These are phyloP conservation scores for Hydrochoerus hydrochaeris DNA, from an alignment of 2,113 vertebrate genomes.

Conservation along the genomic window DNA sequence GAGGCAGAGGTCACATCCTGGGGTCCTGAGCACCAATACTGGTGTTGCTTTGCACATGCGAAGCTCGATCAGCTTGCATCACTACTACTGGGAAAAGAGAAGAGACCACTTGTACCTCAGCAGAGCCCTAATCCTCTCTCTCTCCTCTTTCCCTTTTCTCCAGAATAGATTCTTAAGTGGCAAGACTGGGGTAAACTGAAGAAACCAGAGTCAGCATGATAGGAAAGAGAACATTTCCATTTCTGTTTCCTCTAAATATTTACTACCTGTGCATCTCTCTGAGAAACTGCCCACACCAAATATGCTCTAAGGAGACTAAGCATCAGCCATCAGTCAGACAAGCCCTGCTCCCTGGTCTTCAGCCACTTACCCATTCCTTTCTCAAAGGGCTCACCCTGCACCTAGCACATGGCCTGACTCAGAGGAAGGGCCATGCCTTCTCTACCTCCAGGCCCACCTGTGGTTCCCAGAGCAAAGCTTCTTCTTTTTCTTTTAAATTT, in stretches of 20 bases:
- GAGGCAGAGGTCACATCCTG: not conserved
- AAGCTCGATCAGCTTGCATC: not conserved
- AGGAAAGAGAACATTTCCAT: not conserved
- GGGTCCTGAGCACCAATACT: not conserved
- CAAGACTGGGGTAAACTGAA: not conserved
- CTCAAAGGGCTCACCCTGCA: rapidly evolving
- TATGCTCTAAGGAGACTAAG: not conserved
- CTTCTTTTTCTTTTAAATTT: too few relatives aligned
- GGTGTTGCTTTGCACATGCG: not conserved
- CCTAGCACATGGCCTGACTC: not conserved
- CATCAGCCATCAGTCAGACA: not conserved
- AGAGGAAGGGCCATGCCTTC: not conserved
- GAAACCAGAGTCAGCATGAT: rapidly evolving
- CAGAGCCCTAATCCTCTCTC: not conserved
- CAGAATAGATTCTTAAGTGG: not conserved
- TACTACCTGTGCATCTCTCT: not conserved
- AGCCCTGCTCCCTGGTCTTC: not conserved
- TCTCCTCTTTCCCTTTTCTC: not conserved
- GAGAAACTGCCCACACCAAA: not conserved
- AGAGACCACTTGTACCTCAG: not conserved
- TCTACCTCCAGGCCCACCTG: not conserved
- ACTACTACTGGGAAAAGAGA: not conserved
- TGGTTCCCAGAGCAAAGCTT: not conserved
- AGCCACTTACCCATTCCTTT: not conserved
- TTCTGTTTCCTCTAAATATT: not conserved